These are phyloP conservation scores for Hippocampus barbouri DNA, from an alignment of 2,113 vertebrate species.

Conservation along the genomic window DNA sequence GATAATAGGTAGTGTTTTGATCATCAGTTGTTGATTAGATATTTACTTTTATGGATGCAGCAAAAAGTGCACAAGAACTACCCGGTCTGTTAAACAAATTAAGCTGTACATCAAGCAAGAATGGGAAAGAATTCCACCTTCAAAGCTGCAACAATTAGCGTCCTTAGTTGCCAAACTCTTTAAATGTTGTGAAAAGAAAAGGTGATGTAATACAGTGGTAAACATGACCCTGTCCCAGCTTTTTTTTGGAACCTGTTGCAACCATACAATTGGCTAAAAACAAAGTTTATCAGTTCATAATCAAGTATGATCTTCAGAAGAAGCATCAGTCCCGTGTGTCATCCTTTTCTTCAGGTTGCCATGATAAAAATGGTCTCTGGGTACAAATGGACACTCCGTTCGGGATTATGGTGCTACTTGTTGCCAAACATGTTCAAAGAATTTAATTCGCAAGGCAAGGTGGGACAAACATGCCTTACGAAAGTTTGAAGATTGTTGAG, in stretches of 20 bases:
- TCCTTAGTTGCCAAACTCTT: no score
- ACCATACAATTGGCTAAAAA: no score
- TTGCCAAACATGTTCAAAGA: neutral
- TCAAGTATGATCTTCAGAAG: neutral
- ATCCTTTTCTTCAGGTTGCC: neutral
- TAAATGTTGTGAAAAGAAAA: no score
- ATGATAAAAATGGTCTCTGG: neutral
- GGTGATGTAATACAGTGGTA: no score
- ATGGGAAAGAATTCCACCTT: no score
- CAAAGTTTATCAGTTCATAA: neutral
- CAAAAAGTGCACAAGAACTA: neutral
- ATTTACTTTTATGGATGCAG: neutral
- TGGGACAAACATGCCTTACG: neutral
- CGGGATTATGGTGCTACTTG: neutral
- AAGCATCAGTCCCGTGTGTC: neutral
- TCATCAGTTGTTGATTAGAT: neutral
- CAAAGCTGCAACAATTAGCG: no score
- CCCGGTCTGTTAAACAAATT: no score
- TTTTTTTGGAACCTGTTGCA: no score
- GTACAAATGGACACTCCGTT: neutral
- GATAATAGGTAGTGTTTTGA: neutral
- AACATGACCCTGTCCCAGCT: no score
- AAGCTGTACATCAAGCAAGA: no score
- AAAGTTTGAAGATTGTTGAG: neutral
- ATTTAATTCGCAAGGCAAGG: neutral